Evolutionary conservation across 2,113 vertebrate genomes (phyloP).

Genomic region (Thermophis baileyi): DNA sequence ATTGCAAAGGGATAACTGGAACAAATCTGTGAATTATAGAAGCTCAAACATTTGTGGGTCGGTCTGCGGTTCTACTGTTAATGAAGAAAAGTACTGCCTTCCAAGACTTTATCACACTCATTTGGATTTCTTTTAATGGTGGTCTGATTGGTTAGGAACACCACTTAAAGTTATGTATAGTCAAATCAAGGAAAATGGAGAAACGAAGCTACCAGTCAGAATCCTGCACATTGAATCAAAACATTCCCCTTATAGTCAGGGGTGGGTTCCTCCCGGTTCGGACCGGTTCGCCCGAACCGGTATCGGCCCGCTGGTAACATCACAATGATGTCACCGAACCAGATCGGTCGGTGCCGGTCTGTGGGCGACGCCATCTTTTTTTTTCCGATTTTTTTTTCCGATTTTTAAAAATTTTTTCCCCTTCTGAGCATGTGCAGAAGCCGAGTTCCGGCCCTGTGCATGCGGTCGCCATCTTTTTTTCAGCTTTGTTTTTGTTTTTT

Average conservation of each 20-base stretch:
- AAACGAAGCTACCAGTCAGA: not conserved
- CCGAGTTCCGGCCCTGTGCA: no score
- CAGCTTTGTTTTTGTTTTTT: no score
- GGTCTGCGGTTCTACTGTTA: not conserved
- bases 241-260: not conserved
- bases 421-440: no score
- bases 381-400: no score
- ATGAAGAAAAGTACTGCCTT: not conserved
- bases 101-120: not conserved
- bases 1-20: not conserved
- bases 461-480: no score
- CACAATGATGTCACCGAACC: no score
- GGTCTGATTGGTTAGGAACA: not conserved
- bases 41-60: not conserved
- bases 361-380: no score
- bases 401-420: no score
- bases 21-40: not conserved
- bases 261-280: no score
- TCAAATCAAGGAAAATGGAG: not conserved
- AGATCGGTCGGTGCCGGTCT: no score
- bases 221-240: not conserved
- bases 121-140: conserved; percentile 10
- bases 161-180: not conserved
- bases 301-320: no score
- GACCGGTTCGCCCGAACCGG: no score